These are phyloP conservation scores for Epirrita christyi DNA, from an alignment of 2,888 invertebrate genomes.

Conservation along the genomic window DNA sequence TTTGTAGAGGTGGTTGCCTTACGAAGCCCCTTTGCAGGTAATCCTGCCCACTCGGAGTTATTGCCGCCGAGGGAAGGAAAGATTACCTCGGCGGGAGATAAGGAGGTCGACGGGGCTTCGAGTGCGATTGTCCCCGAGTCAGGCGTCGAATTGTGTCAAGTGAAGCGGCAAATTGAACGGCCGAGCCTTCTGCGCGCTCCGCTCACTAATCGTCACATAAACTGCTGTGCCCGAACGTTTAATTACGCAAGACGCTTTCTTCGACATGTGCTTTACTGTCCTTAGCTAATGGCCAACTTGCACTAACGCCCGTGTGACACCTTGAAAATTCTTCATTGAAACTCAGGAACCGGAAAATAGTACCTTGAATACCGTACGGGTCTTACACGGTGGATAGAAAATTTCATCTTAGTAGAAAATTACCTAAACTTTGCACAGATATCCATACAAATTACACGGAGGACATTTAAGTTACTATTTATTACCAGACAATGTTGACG, in stretches of 20 bases:
- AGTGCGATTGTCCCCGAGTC: conserved; percentile 85
- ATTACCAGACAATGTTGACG: conserved; percentile 8
- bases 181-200: conserved; percentile 79
- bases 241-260: conserved; percentile 76
- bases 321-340: conserved; percentile 19
- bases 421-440: conserved; percentile 12
- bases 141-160: conserved; percentile 85
- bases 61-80: conserved; percentile 84
- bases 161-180: conserved; percentile 85
- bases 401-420: conserved; percentile 21
- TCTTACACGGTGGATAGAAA: conserved; percentile 14
- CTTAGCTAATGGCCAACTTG: conserved; percentile 34
- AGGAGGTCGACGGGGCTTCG: conserved; percentile 83
- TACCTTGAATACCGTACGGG: conserved; percentile 17
- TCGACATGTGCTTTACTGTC: conserved; percentile 47
- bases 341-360: conserved; percentile 23
- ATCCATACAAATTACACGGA: conserved; percentile 9
- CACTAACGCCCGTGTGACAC: conserved; percentile 12
- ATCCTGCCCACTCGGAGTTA: conserved; percentile 85
- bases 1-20: conserved; percentile 79
- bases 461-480: conserved; percentile 9
- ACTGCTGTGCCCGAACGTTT: conserved; percentile 77
- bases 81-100: conserved; percentile 84
- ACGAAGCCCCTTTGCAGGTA: conserved; percentile 82
- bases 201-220: conserved; percentile 83